Conservation (phyloP, 2,113 vertebrate species). For the Puffinus mauretanicus region DNA sequence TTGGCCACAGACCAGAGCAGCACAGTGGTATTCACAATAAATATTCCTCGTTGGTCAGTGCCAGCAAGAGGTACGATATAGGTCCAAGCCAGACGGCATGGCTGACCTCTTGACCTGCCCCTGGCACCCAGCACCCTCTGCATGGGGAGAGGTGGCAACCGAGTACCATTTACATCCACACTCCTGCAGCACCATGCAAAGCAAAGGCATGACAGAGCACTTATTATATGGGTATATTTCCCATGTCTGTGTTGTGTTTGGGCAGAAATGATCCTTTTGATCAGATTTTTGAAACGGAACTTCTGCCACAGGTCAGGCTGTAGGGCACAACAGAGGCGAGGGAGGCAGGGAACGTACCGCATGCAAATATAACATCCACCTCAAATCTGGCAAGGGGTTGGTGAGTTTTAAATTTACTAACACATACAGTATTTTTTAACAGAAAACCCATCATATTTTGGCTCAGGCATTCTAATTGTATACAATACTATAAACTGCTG, state of each 20-base stretch:
- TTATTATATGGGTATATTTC: neutral
- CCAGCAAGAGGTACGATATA: neutral
- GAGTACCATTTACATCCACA: fast-evolving
- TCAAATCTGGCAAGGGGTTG: neutral
- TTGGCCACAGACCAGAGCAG: conserved; percentile 6
- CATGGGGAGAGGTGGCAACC: fast-evolving
- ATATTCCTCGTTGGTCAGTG: neutral
- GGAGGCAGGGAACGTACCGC: neutral
- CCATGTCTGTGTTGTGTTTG: fast-evolving
- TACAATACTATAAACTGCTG: neutral
- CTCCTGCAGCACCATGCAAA: neutral
- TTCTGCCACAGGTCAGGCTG: neutral
- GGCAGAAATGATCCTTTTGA: neutral
- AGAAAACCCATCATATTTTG: neutral
- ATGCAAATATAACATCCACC: neutral
- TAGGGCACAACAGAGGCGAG: neutral
- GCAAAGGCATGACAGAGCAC: neutral
- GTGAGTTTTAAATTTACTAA: neutral
- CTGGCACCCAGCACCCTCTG: neutral
- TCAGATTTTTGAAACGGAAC: neutral
- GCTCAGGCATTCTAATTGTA: neutral
- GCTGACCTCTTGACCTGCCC: neutral
- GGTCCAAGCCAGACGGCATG: neutral
- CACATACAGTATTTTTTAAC: neutral
- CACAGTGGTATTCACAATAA: neutral